Evolutionary conservation across 2,888 invertebrate genomes (phyloP).

Genomic region (Pasiphila rectangulata): DNA sequence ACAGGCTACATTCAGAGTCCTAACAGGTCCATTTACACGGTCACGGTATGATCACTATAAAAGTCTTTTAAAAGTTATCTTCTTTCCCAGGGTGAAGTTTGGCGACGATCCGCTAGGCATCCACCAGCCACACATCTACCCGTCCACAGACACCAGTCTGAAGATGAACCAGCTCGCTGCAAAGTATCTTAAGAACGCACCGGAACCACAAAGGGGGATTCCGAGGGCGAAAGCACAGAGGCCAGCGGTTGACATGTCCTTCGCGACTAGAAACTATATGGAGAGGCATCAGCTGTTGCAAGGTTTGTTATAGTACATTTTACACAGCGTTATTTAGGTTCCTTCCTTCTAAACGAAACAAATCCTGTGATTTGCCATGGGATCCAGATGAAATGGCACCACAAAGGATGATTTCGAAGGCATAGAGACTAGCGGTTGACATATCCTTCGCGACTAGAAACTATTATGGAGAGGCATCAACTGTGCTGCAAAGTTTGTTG

Average conservation of each 20-base stretch:
- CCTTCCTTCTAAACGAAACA: too few species aligned
- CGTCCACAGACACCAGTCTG: slow-evolving; percentile 69
- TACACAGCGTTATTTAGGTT: not conserved
- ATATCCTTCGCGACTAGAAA: too few species aligned
- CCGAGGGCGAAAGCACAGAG: slow-evolving; percentile 28
- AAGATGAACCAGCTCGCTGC: slow-evolving; percentile 76
- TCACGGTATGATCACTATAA: too few species aligned
- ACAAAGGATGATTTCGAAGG: too few species aligned
- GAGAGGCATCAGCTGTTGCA: slow-evolving; percentile 83
- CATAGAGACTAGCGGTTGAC: too few species aligned
- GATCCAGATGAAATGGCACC: too few species aligned
- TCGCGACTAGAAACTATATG: slow-evolving; percentile 87
- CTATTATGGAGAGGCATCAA: too few species aligned
- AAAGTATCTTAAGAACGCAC: slow-evolving; percentile 59
- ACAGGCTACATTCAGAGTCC: too few species aligned
- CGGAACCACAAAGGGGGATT: slow-evolving; percentile 30
- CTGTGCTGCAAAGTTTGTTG: too few species aligned
- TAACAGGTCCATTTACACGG: too few species aligned
- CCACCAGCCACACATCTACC: slow-evolving; percentile 50
- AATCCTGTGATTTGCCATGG: too few species aligned
- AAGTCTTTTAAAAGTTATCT: too few species aligned
- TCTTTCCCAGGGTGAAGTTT: slow-evolving; percentile 61
- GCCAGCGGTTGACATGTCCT: slow-evolving; percentile 80
- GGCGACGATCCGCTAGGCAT: slow-evolving; percentile 63
- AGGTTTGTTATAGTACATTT: slow-evolving; percentile 48